Evolutionary conservation across 1,140 invertebrate genomes (phyloP), one percentile per base, ranked within the genome.

Genomic region (Reticulitermes speratus): DNA sequence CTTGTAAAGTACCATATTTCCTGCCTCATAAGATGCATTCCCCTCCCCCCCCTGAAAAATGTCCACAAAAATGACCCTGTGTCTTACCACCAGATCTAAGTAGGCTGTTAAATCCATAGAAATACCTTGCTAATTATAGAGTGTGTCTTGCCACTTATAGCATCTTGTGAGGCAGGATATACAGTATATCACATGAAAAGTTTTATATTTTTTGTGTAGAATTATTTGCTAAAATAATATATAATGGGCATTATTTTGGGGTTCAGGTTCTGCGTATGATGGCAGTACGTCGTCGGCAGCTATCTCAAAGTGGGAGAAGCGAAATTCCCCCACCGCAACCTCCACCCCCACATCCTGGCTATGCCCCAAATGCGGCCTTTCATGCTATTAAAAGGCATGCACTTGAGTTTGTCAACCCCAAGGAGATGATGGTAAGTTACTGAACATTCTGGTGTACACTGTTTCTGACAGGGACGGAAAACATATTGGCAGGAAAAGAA

Each of bases 301-400:
- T 96, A 65, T 92, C 93, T 3, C 91, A 91, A 82, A 88, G 93
- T 90, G 89, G 94, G 90, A 92, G 93, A 88, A 92, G 92, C 12
- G 93, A 93, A 85, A 88, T 90, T 83, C 91, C 91, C 48, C 88
- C 92, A 12, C 91, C 92, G n/a, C 90, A 90, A 85, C 88, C 90
- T 75, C 91, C 92, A 45, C 90, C 92, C 44, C 91, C 93, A 83
- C 93, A 94, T 89, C 92, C 92, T 12, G 93, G 94, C 45, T 94
- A 94, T 89, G 92, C 94, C 32, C 92, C 93, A 12, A 97, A 98
- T 89, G 98, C 98, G 5, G 97, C 97, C n/a, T 93, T 98, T 85
- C 96, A 98, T 88, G 98, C 98, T 1, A 98, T 99, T 82, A 97
- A 98, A 90, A 94, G 98, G 88, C 97, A 99, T 90, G 97, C 98